A percentile compares a stretch with the other conserved stretches of the same genome.
Evolutionary conservation across 2,888 invertebrate species (phyloP).

Genomic region (Anticlea derivata): DNA sequence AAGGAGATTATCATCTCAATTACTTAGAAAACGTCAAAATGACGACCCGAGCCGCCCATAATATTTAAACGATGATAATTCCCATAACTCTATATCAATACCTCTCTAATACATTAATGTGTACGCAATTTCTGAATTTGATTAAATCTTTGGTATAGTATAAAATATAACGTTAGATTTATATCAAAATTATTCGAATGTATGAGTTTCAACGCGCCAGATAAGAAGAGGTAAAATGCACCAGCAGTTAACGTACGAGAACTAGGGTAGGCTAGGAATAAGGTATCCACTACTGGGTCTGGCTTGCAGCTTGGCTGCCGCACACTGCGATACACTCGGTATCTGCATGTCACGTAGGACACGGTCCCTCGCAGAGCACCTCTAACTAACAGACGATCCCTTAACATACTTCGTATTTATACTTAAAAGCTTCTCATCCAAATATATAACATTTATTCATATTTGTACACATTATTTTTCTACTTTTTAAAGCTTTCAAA

Average conservation of each 20-base stretch:
- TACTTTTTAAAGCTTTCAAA: constrained; percentile 77
- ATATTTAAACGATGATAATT: constrained; percentile 15
- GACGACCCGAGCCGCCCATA: constrained; percentile 21
- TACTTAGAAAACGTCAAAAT: constrained; percentile 26
- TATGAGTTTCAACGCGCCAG: constrained; percentile 27
- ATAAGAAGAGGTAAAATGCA: constrained; percentile 23
- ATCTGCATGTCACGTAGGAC: too few species aligned
- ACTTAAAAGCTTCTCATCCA: constrained; percentile 45
- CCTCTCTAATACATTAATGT: constrained; percentile 34
- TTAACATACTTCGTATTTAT: constrained; percentile 39
- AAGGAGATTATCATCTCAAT: constrained; percentile 25
- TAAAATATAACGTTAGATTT: constrained; percentile 41
- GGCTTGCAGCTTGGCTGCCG: constrained; percentile 3
- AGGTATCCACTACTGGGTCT: constrained; percentile 5
- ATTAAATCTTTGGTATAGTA: constrained; percentile 59
- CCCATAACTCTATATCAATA: constrained; percentile 27
- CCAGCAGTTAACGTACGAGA: too few species aligned
- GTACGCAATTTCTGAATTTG: constrained; percentile 49
- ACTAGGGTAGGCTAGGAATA: too few species aligned
- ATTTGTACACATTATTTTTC: constrained; percentile 68
- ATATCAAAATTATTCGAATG: constrained; percentile 36
- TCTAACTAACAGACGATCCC: constrained; percentile 3
- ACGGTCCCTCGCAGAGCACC: too few species aligned
- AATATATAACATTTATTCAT: constrained; percentile 49
- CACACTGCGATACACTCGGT: background rate